Evolutionary conservation across 2,797 vertebrate genomes (phyloP).

Genomic region (Aeoliscus strigatus): DNA sequence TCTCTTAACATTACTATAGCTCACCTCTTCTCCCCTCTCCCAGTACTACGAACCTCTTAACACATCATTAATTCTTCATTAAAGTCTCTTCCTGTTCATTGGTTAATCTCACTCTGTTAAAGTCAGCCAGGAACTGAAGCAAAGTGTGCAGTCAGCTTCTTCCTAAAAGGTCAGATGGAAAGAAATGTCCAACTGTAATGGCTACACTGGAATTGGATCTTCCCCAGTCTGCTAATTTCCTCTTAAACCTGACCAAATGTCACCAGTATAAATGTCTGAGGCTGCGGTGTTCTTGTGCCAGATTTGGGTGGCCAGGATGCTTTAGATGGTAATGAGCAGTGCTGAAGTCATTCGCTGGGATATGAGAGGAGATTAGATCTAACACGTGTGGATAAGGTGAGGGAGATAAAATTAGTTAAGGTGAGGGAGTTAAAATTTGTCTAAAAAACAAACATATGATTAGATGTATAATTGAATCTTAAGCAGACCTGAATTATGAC

Average conservation of each 20-base stretch:
- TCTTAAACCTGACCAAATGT: constrained; percentile 63
- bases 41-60: constrained; percentile 19
- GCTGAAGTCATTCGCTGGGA: constrained; percentile 31
- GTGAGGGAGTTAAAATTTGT: no score
- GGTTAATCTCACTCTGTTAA: constrained; percentile 51
- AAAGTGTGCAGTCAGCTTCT: constrained; percentile 63
- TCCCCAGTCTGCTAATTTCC: constrained; percentile 44
- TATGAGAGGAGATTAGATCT: constrained; percentile 20
- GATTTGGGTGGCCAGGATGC: constrained; percentile 18
- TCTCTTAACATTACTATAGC: constrained; percentile 2
- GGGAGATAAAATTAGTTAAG: no score
- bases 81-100: constrained; percentile 42
- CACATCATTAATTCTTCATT: constrained; percentile 45
- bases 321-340: constrained; percentile 24
- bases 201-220: constrained; percentile 47
- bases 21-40: constrained; percentile 11
- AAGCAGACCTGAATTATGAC: no score
- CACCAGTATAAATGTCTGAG: constrained; percentile 34
- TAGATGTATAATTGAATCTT: no score
- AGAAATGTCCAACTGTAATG: constrained; percentile 44
- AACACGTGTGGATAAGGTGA: constrained; percentile 6
- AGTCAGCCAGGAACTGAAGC: constrained; percentile 36
- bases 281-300: constrained; percentile 20
- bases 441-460: no score
- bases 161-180: constrained; percentile 65